Evolutionary conservation across 2,797 vertebrate genomes (phyloP).

Genomic region (Pseudocheirus occidentalis): DNA sequence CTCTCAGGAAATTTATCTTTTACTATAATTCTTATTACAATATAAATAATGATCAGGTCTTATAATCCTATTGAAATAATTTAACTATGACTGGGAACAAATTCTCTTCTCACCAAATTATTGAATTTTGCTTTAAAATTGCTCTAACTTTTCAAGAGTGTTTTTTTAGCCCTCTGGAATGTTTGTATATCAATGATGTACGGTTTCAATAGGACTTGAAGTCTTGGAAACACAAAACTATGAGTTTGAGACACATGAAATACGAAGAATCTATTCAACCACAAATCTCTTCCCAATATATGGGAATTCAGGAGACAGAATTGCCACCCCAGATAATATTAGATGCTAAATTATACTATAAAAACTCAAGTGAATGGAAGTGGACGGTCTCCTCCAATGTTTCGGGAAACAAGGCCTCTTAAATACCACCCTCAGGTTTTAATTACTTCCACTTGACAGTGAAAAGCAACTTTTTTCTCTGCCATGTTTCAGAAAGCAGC

Average conservation of each 20-base stretch:
- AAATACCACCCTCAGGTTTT: neutral
- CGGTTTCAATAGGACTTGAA: conserved; percentile 44
- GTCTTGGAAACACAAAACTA: conserved; percentile 29
- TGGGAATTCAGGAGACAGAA: too few species aligned
- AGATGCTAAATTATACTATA: neutral
- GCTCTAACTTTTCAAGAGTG: conserved; percentile 32
- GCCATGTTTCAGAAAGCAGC: conserved; percentile 18
- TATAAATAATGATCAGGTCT: conserved; percentile 5
- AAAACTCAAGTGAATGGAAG: neutral
- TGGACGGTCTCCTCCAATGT: neutral
- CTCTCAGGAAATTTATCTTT: neutral
- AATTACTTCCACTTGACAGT: neutral
- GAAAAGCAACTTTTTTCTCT: neutral
- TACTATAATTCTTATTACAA: neutral
- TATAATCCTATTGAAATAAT: conserved; percentile 9
- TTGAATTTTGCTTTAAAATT: conserved; percentile 36
- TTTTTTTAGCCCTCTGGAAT: conserved; percentile 23
- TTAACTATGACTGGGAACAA: neutral
- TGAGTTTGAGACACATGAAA: conserved; percentile 41
- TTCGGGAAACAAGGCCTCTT: neutral
- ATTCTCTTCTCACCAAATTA: conserved; percentile 40
- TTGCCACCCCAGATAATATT: neutral
- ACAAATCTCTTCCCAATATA: neutral
- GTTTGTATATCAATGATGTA: conserved; percentile 38
- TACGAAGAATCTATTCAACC: conserved; percentile 17